A percentile compares a stretch with the other conserved stretches of the same genome.
phyloP scores from a whole-genome alignment of 2,888 invertebrate species.

The Frankliniella fusca region DNA sequence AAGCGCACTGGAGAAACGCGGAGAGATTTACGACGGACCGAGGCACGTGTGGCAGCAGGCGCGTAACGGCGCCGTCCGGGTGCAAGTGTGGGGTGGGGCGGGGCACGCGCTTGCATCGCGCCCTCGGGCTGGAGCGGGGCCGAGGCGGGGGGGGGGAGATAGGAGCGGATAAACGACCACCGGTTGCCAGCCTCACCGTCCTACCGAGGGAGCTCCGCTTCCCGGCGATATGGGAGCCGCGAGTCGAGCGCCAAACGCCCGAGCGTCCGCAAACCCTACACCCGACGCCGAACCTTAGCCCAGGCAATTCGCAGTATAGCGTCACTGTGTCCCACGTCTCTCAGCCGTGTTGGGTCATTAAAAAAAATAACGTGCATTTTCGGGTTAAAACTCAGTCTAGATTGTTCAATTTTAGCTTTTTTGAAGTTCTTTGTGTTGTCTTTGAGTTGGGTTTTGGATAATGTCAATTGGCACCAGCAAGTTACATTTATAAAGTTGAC shows the following conservation, averaged over 20 bases:
- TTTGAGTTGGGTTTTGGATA: too few relatives aligned
- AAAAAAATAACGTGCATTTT: too few relatives aligned
- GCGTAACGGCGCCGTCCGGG: not conserved
- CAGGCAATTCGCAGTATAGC: not conserved
- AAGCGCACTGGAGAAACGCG: constrained; percentile 25
- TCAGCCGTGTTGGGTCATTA: too few relatives aligned
- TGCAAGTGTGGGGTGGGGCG: not conserved
- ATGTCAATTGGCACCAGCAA: too few relatives aligned
- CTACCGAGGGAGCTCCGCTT: too few relatives aligned
- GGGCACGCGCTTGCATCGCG: not conserved
- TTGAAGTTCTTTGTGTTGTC: too few relatives aligned
- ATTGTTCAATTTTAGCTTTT: too few relatives aligned
- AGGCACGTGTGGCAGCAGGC: constrained; percentile 25
- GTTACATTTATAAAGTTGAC: too few relatives aligned
- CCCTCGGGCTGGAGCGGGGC: not conserved
- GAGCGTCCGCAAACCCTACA: not conserved
- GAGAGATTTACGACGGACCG: constrained; percentile 28
- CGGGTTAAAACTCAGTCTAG: too few relatives aligned
- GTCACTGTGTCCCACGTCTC: not conserved
- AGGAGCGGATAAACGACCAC: not conserved
- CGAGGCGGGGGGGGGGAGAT: not conserved
- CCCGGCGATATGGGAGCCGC: too few relatives aligned
- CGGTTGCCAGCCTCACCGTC: not conserved
- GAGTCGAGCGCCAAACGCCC: not conserved
- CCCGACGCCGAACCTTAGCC: not conserved